Evolutionary conservation across 1,140 invertebrate species (phyloP), one percentile per base, ranked within the genome.

Genomic region (Eriocheir sinensis): DNA sequence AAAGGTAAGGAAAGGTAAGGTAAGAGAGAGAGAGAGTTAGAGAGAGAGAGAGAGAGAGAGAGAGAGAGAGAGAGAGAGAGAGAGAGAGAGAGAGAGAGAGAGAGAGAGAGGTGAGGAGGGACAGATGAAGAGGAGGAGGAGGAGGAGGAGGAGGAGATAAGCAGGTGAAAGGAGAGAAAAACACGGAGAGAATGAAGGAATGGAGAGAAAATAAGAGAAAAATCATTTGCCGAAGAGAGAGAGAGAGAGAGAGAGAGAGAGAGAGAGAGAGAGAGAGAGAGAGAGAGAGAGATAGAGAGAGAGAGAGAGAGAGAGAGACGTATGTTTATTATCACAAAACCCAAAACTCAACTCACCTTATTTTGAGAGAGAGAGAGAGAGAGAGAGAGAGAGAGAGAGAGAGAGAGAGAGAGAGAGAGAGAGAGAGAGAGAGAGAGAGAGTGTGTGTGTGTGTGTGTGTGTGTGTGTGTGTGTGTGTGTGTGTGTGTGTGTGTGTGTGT

Each of bases 321-420:
- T 3, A 17, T 12, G 41, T 8, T n/a, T n/a, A n/a, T n/a, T n/a
- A n/a, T n/a, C n/a, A n/a, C n/a, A n/a, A n/a, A n/a, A n/a, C n/a
- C n/a, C n/a, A n/a, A n/a, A n/a, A n/a, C n/a, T n/a, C n/a, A n/a
- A n/a, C n/a, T n/a, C n/a, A n/a, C n/a, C n/a, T n/a, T n/a, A n/a
- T n/a, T n/a, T n/a, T n/a, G n/a, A n/a, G n/a, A n/a, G n/a, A 44
- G 88, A 89, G 88, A 12, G 88, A 89, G 34, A 89, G 88, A 44
- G 40, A 44, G 88, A 41, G 40, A 41, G 88, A 44, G 88, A 40
- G 88, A 89, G 88, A 41, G 88, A 40, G 88, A 40, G 88, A 89
- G 88, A 12, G 88, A 89, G 88, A 44, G 41, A 44, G 88, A 44
- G 88, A 89, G 40, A 21, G 88, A 40, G 88, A 8, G 88, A 40